Evolutionary conservation across 2,888 invertebrate species (phyloP).

Genomic region (Lacanobia oleracea): DNA sequence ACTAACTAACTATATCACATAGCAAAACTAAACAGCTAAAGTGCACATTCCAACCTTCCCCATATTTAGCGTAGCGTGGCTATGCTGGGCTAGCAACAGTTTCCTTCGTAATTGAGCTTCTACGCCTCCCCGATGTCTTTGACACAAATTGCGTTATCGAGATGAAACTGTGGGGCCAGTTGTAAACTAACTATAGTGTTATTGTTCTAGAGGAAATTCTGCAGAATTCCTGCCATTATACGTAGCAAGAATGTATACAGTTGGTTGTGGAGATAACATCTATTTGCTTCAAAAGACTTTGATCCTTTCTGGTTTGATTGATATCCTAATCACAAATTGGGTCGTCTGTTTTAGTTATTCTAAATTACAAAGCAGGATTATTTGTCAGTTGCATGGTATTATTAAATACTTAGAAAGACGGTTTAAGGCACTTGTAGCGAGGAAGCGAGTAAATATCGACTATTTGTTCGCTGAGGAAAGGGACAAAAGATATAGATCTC

Average conservation of each 20-base stretch:
- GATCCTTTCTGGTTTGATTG: background rate
- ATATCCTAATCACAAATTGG: background rate
- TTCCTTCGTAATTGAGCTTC: slow-evolving; percentile 68
- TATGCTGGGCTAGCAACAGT: slow-evolving; percentile 32
- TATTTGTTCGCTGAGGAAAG: no score
- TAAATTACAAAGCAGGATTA: background rate
- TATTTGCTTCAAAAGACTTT: background rate
- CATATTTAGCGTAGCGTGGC: slow-evolving; percentile 11
- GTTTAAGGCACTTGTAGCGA: no score
- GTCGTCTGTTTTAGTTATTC: background rate
- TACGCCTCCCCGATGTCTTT: slow-evolving; percentile 68
- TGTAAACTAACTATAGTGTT: slow-evolving; percentile 73
- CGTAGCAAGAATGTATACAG: slow-evolving; percentile 16
- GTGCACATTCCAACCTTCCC: slow-evolving; percentile 7
- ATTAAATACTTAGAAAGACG: background rate
- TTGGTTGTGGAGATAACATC: slow-evolving; percentile 8
- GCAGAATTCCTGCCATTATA: slow-evolving; percentile 46
- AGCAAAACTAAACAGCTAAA: background rate
- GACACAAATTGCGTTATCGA: slow-evolving; percentile 75
- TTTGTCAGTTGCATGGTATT: background rate
- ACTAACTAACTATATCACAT: no score
- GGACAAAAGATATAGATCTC: no score
- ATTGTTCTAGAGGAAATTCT: slow-evolving; percentile 67
- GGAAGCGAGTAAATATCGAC: no score
- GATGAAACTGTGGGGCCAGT: slow-evolving; percentile 69